Conservation (phyloP, 2,888 invertebrate genomes). For the Oligia strigilis region DNA sequence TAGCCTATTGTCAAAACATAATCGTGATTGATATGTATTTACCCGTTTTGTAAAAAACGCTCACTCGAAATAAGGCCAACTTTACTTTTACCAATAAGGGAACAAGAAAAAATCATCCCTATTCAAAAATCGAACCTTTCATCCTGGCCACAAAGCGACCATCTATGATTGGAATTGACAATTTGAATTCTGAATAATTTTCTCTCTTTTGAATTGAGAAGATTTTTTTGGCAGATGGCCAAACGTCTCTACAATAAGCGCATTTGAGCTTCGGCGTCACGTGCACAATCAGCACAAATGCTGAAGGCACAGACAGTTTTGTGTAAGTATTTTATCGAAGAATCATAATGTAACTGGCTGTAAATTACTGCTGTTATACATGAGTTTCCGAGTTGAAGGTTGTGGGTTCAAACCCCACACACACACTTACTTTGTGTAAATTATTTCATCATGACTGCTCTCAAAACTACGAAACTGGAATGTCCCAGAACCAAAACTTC, state of each 20-base stretch:
- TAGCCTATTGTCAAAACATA: background rate
- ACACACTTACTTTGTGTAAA: no score
- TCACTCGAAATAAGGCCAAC: background rate
- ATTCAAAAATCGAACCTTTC: slow-evolving; percentile 29
- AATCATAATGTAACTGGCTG: slow-evolving; percentile 12
- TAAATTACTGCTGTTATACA: background rate
- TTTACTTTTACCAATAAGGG: background rate
- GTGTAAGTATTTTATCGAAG: slow-evolving; percentile 21
- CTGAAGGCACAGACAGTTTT: slow-evolving; percentile 23
- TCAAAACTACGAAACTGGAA: no score
- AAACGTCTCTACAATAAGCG: slow-evolving; percentile 38
- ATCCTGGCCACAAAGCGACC: slow-evolving; percentile 22
- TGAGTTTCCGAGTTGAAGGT: background rate
- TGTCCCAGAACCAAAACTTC: background rate
- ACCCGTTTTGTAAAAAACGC: background rate
- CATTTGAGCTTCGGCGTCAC: slow-evolving; percentile 39
- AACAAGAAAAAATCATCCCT: slow-evolving; percentile 17
- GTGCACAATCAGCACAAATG: slow-evolving; percentile 52
- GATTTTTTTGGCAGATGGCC: slow-evolving; percentile 51
- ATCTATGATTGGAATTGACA: slow-evolving; percentile 57
- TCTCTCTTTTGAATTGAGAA: slow-evolving; percentile 48
- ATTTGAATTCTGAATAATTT: slow-evolving; percentile 56
- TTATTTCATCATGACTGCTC: no score
- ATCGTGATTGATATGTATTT: no score
- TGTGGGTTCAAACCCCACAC: background rate